A percentile compares a stretch with the other conserved stretches of the same genome.
Evolutionary conservation across 2,797 vertebrate genomes (phyloP).

Genomic region (Tokudaia tokunoshimensis): DNA sequence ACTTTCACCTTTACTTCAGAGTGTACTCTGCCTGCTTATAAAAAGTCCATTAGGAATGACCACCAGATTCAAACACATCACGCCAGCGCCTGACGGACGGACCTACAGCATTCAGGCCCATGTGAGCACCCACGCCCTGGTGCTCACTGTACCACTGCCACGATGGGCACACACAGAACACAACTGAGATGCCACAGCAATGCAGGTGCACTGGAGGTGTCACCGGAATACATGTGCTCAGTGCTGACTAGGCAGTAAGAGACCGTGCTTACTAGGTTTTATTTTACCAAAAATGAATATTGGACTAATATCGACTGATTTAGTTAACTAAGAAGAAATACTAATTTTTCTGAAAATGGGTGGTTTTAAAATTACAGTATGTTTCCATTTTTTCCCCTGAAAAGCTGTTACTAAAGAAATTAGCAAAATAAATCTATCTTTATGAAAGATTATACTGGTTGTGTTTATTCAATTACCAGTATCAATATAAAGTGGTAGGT

Average conservation of each 20-base stretch:
- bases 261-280: background rate
- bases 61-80: background rate
- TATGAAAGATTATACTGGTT: conserved; percentile 29
- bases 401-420: conserved; percentile 49
- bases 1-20: background rate
- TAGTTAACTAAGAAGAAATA: background rate
- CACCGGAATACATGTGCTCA: background rate
- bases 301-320: background rate
- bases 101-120: background rate
- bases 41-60: background rate
- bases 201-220: no score
- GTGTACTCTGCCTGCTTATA: background rate
- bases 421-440: conserved; percentile 30
- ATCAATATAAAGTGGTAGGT: background rate
- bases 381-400: background rate
- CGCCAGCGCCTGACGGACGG: background rate
- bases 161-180: background rate
- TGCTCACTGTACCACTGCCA: background rate
- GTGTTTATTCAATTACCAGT: conserved; percentile 37
- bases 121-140: background rate
- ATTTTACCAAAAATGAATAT: background rate
- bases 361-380: conserved; percentile 17
- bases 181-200: background rate
- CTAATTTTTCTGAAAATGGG: conserved; percentile 31
- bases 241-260: background rate